phyloP scores from a whole-genome alignment of 2,888 invertebrate genomes.

The Orgyia antiqua region DNA sequence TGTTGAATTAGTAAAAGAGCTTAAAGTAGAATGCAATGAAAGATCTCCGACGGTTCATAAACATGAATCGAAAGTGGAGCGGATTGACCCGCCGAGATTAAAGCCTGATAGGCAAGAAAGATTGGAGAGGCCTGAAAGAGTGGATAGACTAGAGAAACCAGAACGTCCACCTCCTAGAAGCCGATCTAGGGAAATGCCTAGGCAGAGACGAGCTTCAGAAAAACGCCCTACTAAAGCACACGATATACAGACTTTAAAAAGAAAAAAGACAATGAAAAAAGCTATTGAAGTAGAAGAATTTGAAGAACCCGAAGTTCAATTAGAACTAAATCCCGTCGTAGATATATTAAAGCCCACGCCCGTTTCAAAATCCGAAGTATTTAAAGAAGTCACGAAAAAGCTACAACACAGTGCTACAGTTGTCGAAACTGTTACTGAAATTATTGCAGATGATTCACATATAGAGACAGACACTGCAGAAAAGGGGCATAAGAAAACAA shows the following conservation, averaged over 20 bases:
- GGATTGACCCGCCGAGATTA: slow-evolving; percentile 24
- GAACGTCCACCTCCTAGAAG: slow-evolving; percentile 48
- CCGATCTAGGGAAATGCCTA: slow-evolving; percentile 59
- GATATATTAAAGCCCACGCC: slow-evolving; percentile 5
- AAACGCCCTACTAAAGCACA: slow-evolving; percentile 56
- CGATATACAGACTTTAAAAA: slow-evolving; percentile 50
- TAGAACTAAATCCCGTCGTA: slow-evolving; percentile 16
- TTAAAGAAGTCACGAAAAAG: slow-evolving; percentile 39
- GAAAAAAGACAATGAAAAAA: slow-evolving; percentile 56
- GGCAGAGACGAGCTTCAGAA: slow-evolving; percentile 57
- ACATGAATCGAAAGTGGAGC: slow-evolving; percentile 35
- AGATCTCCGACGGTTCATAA: slow-evolving; percentile 34
- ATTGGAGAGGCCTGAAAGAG: slow-evolving; percentile 35
- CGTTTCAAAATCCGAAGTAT: slow-evolving; percentile 6
- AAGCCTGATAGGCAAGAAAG: slow-evolving; percentile 27
- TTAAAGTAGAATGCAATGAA: slow-evolving; percentile 47
- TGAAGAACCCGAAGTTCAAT: slow-evolving; percentile 41
- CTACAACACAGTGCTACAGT: slow-evolving; percentile 51
- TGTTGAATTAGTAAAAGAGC: slow-evolving; percentile 56
- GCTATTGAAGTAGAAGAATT: slow-evolving; percentile 66
- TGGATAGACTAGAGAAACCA: slow-evolving; percentile 34
- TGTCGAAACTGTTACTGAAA: slow-evolving; percentile 41
- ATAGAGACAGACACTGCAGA: slow-evolving; percentile 24
- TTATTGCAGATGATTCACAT: slow-evolving; percentile 23
- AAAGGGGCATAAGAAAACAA: slow-evolving; percentile 44